These are phyloP conservation scores for Drosophila subpulchrella DNA, from an alignment of 1,140 invertebrate genomes.

Conservation along the genomic window DNA sequence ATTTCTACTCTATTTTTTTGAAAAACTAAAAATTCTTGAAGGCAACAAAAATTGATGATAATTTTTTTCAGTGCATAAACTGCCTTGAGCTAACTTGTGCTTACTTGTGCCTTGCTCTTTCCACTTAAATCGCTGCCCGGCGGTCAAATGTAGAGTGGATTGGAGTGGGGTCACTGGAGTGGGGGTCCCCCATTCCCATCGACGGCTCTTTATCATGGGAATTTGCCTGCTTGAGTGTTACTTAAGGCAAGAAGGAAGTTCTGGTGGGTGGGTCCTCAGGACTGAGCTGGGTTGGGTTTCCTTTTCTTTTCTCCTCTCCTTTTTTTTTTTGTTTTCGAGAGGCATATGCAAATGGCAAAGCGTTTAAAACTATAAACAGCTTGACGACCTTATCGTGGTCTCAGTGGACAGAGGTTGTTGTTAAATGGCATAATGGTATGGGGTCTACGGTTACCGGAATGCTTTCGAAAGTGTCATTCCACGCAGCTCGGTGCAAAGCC, in stretches of 20 bases:
- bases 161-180: neutral
- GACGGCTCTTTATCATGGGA: conserved; percentile 64
- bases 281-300: neutral
- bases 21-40: neutral
- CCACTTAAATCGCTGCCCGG: conserved; percentile 59
- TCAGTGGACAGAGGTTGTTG: conserved; percentile 4
- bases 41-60: neutral
- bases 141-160: conserved; percentile 53
- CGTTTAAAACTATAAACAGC: conserved; percentile 73
- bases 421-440: conserved; percentile 1
- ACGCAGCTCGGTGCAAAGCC: conserved; percentile 20
- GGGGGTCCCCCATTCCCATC: conserved; percentile 9
- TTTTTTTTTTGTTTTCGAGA: neutral
- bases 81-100: conserved; percentile 23
- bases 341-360: conserved; percentile 59
- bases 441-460: neutral
- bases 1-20: too few species aligned
- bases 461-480: conserved; percentile 42
- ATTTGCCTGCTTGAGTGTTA: conserved; percentile 56
- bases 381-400: conserved; percentile 40
- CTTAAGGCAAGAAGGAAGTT: conserved; percentile 17
- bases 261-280: neutral
- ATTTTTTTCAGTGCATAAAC: conserved; percentile 12
- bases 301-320: neutral
- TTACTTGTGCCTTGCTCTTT: conserved; percentile 19